A percentile compares a stretch with the other conserved stretches of the same genome.
phyloP scores from a whole-genome alignment of 1,140 invertebrate species.

The Leptinotarsa undecemlineata region DNA sequence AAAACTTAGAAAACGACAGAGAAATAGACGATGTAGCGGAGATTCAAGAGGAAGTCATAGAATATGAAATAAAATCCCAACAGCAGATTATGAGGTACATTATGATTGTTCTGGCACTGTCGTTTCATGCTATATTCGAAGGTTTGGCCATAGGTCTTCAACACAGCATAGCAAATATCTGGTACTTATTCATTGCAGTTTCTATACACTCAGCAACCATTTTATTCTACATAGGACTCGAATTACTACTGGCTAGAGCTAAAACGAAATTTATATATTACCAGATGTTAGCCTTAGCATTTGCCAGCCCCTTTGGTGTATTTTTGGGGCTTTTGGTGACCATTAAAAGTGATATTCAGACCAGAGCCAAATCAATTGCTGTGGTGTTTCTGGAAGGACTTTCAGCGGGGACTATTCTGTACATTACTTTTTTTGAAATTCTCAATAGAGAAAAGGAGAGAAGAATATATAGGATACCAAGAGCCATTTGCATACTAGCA shows the following conservation, averaged over 20 bases:
- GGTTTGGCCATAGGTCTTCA: conserved; percentile 80
- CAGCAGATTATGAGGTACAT: conserved; percentile 62
- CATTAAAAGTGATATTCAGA: conserved; percentile 43
- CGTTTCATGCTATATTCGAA: conserved; percentile 81
- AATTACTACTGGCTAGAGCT: conserved; percentile 69
- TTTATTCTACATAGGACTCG: conserved; percentile 70
- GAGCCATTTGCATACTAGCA: conserved; percentile 49
- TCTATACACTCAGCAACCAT: conserved; percentile 78
- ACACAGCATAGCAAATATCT: conserved; percentile 62
- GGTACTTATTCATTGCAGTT: conserved; percentile 73
- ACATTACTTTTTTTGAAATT: conserved; percentile 55
- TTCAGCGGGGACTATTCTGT: conserved; percentile 53
- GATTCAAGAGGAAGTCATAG: not conserved
- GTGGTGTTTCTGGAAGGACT: conserved; percentile 52
- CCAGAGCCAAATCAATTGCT: conserved; percentile 47
- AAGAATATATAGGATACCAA: conserved; percentile 44
- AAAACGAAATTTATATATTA: conserved; percentile 62
- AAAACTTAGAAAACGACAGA: conserved; percentile 13
- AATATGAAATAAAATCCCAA: conserved; percentile 39
- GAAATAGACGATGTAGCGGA: not conserved
- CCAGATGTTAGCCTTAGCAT: conserved; percentile 64
- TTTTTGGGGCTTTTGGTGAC: conserved; percentile 61
- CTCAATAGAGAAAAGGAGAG: conserved; percentile 53
- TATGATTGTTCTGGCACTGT: conserved; percentile 74
- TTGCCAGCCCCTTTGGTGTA: conserved; percentile 74